These are phyloP conservation scores for Vicugna pacos DNA, from an alignment of 2,113 vertebrate genomes.

Conservation along the genomic window DNA sequence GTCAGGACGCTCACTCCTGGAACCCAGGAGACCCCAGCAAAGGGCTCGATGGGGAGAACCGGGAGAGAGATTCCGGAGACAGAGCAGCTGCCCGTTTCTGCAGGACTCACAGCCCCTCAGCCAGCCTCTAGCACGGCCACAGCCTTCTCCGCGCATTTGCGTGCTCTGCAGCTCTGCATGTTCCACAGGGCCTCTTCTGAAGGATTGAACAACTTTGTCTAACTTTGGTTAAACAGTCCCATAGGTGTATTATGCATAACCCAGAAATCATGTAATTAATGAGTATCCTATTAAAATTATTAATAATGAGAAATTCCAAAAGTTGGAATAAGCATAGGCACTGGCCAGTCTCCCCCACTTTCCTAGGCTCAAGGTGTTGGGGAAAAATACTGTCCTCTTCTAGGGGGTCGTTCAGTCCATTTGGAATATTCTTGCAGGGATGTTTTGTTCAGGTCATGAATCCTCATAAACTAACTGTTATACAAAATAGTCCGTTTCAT, in stretches of 20 bases:
- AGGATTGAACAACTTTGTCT: slow-evolving; percentile 1
- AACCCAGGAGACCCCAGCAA: not conserved
- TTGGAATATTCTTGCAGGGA: not conserved
- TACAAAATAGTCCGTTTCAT: not conserved
- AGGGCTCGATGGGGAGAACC: not conserved
- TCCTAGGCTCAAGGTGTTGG: not conserved
- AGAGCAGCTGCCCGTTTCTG: not conserved
- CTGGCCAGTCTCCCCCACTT: not conserved
- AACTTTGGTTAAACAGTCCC: not conserved
- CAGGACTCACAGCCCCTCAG: not conserved
- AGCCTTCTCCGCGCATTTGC: not conserved
- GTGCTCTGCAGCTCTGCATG: not conserved
- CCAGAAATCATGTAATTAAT: not conserved
- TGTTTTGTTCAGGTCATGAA: not conserved
- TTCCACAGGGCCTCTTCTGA: not conserved
- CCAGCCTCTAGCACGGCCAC: not conserved
- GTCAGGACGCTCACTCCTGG: not conserved
- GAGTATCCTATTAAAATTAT: not conserved
- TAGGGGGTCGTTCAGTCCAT: not conserved
- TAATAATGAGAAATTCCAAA: not conserved
- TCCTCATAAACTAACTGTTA: not conserved
- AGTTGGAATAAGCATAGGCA: not conserved
- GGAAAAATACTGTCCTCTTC: not conserved
- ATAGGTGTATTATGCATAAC: not conserved
- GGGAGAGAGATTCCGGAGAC: not conserved